Conservation (phyloP, 2,113 vertebrate genomes). For the Coregonus clupeaformis region DNA sequence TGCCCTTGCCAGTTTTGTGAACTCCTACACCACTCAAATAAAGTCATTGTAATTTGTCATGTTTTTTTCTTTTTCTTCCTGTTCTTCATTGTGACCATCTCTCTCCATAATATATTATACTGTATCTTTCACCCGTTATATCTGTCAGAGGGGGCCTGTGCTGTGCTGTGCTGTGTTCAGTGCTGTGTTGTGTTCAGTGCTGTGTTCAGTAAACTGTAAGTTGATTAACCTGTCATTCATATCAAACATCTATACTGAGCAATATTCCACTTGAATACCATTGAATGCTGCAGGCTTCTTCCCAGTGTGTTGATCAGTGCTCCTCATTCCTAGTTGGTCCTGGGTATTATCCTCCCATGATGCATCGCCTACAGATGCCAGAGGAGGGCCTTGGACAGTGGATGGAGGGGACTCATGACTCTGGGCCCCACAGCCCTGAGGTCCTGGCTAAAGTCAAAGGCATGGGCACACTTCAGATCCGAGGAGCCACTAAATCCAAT, state of each 20-base stretch:
- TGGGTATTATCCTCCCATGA: constrained; percentile 75
- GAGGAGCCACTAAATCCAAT: constrained; percentile 72
- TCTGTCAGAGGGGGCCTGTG: too few species aligned
- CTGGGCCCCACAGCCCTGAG: constrained; percentile 78
- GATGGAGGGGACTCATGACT: constrained; percentile 63
- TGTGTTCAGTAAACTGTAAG: too few species aligned
- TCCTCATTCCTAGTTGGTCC: constrained; percentile 76
- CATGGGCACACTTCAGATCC: constrained; percentile 19
- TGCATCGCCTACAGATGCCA: constrained; percentile 61
- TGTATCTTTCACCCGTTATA: too few species aligned
- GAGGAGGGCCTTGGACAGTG: constrained; percentile 63
- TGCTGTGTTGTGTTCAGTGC: too few species aligned
- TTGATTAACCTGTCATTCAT: too few species aligned
- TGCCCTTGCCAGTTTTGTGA: background rate
- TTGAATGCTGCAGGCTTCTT: too few species aligned
- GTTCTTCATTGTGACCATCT: background rate
- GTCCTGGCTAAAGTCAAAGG: constrained; percentile 79
- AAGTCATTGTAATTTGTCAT: background rate
- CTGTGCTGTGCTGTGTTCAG: too few species aligned
- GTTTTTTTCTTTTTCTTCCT: background rate
- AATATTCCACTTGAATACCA: too few species aligned
- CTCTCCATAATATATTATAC: background rate
- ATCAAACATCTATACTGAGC: too few species aligned
- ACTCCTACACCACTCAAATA: background rate
- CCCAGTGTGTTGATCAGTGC: background rate